phyloP scores from a whole-genome alignment of 2,797 vertebrate species.

The Enteromius thamalakanensis region DNA sequence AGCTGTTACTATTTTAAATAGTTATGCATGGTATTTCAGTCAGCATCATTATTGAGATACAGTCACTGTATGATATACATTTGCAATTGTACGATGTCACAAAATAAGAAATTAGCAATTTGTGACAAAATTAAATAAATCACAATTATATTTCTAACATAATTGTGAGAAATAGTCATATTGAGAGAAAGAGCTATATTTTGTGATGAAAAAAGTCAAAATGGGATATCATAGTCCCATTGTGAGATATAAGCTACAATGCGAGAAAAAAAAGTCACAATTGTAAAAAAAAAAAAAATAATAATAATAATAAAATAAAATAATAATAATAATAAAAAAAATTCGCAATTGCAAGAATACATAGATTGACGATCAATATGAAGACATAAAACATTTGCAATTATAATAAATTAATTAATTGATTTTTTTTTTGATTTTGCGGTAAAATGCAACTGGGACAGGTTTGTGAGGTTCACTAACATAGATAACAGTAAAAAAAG shows the following conservation, averaged over 20 bases:
- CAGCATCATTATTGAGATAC: neutral
- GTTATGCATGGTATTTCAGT: neutral
- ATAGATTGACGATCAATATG: too few relatives aligned
- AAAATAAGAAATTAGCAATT: neutral
- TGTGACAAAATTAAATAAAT: neutral
- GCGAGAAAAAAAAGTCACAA: neutral
- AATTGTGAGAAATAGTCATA: neutral
- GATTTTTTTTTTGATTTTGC: neutral
- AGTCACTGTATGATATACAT: too few relatives aligned
- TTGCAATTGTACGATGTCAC: neutral
- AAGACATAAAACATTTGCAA: too few relatives aligned
- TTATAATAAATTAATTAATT: neutral
- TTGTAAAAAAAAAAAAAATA: neutral
- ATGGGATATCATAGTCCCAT: neutral
- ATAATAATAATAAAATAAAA: too few relatives aligned
- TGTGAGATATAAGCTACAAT: neutral
- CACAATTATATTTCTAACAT: too few relatives aligned
- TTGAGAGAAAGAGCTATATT: neutral
- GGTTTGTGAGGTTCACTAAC: neutral
- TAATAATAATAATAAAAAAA: too few relatives aligned
- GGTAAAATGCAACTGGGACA: neutral
- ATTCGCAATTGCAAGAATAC: too few relatives aligned
- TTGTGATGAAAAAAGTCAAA: neutral
- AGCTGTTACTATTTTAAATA: neutral
- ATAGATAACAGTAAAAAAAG: neutral